Evolutionary conservation across 2,888 invertebrate genomes (phyloP), one percentile per base, ranked within the genome.

Genomic region (Yponomeuta plumbellus): DNA sequence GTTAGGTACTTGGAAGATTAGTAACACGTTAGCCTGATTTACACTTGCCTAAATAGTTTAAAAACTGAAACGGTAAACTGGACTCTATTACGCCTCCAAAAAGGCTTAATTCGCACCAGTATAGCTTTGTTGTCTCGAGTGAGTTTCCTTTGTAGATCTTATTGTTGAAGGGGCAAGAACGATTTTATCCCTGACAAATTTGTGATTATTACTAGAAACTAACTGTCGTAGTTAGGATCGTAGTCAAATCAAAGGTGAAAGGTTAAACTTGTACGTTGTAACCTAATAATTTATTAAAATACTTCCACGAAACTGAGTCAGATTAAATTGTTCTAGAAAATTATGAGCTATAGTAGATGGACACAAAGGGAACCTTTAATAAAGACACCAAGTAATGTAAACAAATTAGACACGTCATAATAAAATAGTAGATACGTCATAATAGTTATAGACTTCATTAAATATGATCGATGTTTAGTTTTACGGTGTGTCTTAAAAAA

Each of bases 231-330:
- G 10, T 57, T 57, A 21, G 57, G 3, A n/a, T 21, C 10, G 11
- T 17, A 4, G n/a, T n/a, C n/a, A n/a, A n/a, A n/a, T n/a, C n/a
- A n/a, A n/a, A n/a, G n/a, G n/a, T n/a, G n/a, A n/a, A n/a, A n/a
- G n/a, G n/a, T n/a, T n/a, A n/a, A n/a, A n/a, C n/a, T n/a, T n/a
- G n/a, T n/a, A n/a, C n/a, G n/a, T n/a, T 17, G 56, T 56, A 17
- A 56, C n/a, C 56, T 8, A 64, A 68, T 8, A 64, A 68, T 61
- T 64, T 34, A 34, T 34, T 34, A 34, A 34, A 34, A 34, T 34
- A 34, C 34, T 34, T 8, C 1, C 34, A 8, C 5, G 34, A 8
- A 34, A 34, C 34, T 34, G 8, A 34, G 34, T 34, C 8, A 5
- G 34, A 8, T 34, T 34, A 34, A 34, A 34, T 34, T 34, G 8